A percentile compares a stretch with the other conserved stretches of the same genome.
Conservation (phyloP, 2,113 vertebrate species). For the Gopherus flavomarginatus region DNA sequence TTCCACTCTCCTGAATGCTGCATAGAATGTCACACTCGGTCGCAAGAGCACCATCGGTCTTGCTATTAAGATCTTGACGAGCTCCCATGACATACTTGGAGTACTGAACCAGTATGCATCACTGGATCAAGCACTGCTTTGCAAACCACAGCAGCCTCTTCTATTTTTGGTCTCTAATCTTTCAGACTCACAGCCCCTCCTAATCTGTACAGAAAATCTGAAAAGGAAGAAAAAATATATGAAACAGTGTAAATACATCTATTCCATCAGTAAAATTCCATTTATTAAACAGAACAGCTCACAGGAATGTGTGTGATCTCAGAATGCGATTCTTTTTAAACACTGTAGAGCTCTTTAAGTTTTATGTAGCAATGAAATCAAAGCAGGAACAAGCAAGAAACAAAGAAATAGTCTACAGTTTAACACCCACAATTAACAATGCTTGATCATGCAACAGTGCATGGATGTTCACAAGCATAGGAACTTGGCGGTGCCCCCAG, state of each 20-base stretch:
- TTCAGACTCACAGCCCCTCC: not conserved
- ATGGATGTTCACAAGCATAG: not conserved
- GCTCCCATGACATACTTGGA: not conserved
- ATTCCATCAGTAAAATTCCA: not conserved
- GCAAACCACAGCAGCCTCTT: not conserved
- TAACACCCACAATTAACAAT: conserved; percentile 14
- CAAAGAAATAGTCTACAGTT: not conserved
- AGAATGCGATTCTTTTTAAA: not conserved
- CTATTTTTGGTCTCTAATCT: not conserved
- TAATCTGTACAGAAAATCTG: not conserved
- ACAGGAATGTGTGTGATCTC: not conserved
- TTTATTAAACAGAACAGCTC: not conserved
- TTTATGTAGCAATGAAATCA: conserved; percentile 1
- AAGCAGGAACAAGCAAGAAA: not conserved
- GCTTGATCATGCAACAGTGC: not conserved
- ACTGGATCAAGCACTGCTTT: not conserved
- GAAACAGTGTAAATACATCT: not conserved
- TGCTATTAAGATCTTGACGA: not conserved
- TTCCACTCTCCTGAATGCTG: not conserved
- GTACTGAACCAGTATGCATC: not conserved
- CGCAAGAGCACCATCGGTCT: not conserved
- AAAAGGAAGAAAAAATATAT: not conserved
- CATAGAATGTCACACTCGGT: not conserved
- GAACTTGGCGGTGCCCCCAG: not conserved
- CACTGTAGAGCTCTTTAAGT: not conserved